These are phyloP conservation scores for Parasteatoda tepidariorum DNA, from an alignment of 1,140 invertebrate species.

Conservation along the genomic window DNA sequence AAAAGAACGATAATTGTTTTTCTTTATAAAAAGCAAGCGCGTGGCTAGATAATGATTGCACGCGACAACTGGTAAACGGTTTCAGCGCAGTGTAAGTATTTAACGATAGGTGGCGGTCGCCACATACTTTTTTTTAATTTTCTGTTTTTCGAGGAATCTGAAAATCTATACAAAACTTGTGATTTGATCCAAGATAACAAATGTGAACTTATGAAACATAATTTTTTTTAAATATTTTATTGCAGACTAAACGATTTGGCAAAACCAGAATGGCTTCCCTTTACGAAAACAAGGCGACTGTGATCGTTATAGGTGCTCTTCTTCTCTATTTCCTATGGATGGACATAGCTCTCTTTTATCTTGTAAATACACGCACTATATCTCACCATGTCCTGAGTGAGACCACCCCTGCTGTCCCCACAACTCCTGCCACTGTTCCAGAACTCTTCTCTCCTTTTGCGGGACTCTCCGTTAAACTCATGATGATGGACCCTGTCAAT, in stretches of 20 bases:
- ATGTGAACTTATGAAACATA: too few relatives aligned
- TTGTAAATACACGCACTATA: conserved; percentile 51
- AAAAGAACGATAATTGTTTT: too few relatives aligned
- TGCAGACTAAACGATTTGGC: background rate
- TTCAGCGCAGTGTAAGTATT: too few relatives aligned
- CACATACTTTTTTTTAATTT: too few relatives aligned
- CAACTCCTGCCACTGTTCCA: conserved; percentile 13
- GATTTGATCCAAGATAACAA: too few relatives aligned
- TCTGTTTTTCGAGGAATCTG: too few relatives aligned
- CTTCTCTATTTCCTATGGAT: conserved; percentile 64
- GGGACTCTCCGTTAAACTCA: conserved; percentile 63
- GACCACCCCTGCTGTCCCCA: background rate
- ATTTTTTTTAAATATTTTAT: background rate
- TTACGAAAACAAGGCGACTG: conserved; percentile 38
- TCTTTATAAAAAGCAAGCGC: too few relatives aligned
- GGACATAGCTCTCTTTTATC: conserved; percentile 63
- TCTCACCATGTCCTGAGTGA: background rate
- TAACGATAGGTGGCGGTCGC: too few relatives aligned
- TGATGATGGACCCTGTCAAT: conserved; percentile 64
- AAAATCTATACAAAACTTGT: too few relatives aligned
- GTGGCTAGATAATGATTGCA: too few relatives aligned
- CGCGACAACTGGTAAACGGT: too few relatives aligned
- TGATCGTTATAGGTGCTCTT: conserved; percentile 43
- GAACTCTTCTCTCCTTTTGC: conserved; percentile 58
- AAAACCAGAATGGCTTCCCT: conserved; percentile 25